Evolutionary conservation across 2,888 invertebrate species (phyloP).

Genomic region (Synanthedon myopaeformis): DNA sequence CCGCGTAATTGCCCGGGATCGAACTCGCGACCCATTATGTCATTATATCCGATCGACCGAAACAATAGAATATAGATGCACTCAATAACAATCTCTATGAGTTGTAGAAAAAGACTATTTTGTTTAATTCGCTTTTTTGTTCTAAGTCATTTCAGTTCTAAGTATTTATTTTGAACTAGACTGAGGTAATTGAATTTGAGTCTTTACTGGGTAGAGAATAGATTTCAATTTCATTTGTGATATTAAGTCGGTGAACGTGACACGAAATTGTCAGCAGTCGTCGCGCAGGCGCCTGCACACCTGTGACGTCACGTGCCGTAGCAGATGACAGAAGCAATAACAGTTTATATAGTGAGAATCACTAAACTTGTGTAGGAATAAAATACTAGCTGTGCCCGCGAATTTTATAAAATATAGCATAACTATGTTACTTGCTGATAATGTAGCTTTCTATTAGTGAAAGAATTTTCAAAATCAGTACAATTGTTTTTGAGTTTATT

Average conservation of each 20-base stretch:
- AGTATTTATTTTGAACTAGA: background rate
- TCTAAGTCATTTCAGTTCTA: background rate
- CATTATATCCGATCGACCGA: conserved; percentile 64
- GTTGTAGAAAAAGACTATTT: background rate
- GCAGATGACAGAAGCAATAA: conserved; percentile 15
- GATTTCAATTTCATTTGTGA: conserved; percentile 22
- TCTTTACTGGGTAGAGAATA: conserved; percentile 8
- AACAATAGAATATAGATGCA: conserved; percentile 34
- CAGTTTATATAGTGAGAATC: background rate
- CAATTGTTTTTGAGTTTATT: too few relatives aligned
- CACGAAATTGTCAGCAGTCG: conserved; percentile 45
- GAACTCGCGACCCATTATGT: conserved; percentile 66
- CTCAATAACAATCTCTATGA: conserved; percentile 6
- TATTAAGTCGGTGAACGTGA: conserved; percentile 26
- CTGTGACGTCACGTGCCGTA: conserved; percentile 30
- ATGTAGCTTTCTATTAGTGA: too few relatives aligned
- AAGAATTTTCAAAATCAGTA: too few relatives aligned
- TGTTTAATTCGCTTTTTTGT: background rate
- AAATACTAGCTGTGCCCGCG: too few relatives aligned
- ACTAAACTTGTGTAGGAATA: background rate
- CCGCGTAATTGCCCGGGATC: conserved; percentile 66
- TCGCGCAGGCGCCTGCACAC: conserved; percentile 44
- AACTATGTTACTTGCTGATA: too few relatives aligned
- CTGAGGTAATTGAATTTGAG: background rate
- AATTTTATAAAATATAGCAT: too few relatives aligned